Evolutionary conservation across 2,113 vertebrate genomes (phyloP).

Genomic region (Phoxinus phoxinus): DNA sequence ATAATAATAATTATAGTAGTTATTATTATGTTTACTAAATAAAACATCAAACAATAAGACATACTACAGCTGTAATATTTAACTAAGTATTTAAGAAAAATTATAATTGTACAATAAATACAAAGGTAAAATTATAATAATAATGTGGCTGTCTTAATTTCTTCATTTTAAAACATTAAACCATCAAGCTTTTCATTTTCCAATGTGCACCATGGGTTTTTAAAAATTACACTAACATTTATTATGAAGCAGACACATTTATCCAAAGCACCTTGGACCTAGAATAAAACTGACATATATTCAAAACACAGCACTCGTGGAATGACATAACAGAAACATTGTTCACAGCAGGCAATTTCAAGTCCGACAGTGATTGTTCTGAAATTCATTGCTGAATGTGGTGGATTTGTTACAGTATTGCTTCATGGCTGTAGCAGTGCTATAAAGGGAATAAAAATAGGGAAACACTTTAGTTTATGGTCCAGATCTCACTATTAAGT

Average conservation of each 20-base stretch:
- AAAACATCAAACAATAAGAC: background rate
- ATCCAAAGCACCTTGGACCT: background rate
- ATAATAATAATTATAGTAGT: no score
- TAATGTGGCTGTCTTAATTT: no score
- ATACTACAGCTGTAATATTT: background rate
- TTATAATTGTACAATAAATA: background rate
- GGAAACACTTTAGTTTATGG: no score
- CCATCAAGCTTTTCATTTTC: background rate
- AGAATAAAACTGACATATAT: background rate
- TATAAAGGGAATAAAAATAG: background rate
- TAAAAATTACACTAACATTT: background rate
- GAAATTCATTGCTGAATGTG: slow-evolving; percentile 5
- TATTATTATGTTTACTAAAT: background rate
- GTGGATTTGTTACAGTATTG: background rate
- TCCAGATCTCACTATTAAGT: no score
- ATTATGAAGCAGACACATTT: background rate
- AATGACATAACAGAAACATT: background rate
- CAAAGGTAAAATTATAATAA: background rate
- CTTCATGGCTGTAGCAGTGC: background rate
- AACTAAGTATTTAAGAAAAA: background rate
- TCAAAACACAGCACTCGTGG: background rate
- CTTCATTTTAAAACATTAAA: background rate
- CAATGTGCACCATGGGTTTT: background rate
- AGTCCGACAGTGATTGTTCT: slow-evolving; percentile 2
- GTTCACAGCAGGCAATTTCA: background rate